phyloP scores from a whole-genome alignment of 2,888 invertebrate species.

The Drosophila neonasuta region DNA sequence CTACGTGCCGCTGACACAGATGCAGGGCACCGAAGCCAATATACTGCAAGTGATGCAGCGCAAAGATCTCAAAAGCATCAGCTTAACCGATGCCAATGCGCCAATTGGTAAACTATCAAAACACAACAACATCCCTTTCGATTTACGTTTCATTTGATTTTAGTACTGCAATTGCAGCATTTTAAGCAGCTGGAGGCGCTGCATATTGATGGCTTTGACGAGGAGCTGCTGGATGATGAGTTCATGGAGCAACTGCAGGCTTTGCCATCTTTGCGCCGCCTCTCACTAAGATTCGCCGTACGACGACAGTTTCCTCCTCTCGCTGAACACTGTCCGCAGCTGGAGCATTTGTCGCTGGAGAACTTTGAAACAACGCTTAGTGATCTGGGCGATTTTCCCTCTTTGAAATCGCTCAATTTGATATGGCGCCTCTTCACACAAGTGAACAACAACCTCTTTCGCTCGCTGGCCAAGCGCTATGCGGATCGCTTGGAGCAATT shows the following conservation, averaged over 20 bases:
- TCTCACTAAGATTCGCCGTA: slow-evolving; percentile 46
- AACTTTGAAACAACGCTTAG: slow-evolving; percentile 49
- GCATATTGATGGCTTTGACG: slow-evolving; percentile 61
- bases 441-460: slow-evolving; percentile 40
- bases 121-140: neutral
- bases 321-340: slow-evolving; percentile 31
- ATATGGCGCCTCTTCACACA: slow-evolving; percentile 29
- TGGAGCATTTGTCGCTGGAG: slow-evolving; percentile 56
- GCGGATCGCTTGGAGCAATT: slow-evolving; percentile 39
- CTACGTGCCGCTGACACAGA: slow-evolving; percentile 28
- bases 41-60: slow-evolving; percentile 37
- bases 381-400: slow-evolving; percentile 49
- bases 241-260: slow-evolving; percentile 40
- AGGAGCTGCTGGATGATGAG: slow-evolving; percentile 32
- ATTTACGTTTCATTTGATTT: neutral
- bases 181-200: slow-evolving; percentile 44
- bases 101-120: slow-evolving; percentile 33
- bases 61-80: slow-evolving; percentile 46
- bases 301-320: slow-evolving; percentile 28
- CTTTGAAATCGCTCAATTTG: slow-evolving; percentile 47
- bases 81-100: slow-evolving; percentile 56
- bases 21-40: slow-evolving; percentile 11
- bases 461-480: slow-evolving; percentile 40
- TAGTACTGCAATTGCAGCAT: slow-evolving; percentile 52
- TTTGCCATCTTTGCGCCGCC: slow-evolving; percentile 30